Conservation (phyloP, 2,888 invertebrate species). For the Opisthograptis luteolata region DNA sequence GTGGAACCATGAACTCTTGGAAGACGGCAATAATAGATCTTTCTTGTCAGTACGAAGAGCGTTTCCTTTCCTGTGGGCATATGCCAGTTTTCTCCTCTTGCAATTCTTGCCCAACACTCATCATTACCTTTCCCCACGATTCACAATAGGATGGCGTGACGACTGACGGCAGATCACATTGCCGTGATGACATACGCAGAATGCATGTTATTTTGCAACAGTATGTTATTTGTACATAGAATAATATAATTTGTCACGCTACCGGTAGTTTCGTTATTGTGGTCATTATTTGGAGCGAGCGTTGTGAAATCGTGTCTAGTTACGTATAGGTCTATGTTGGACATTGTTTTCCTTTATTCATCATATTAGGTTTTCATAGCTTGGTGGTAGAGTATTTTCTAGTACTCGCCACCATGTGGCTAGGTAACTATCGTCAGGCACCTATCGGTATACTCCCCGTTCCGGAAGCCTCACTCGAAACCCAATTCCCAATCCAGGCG, state of each 20-base stretch:
- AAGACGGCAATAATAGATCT: not conserved
- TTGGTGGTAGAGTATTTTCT: no score
- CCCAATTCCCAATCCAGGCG: no score
- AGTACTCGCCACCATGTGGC: no score
- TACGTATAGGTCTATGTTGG: no score
- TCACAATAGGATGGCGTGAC: constrained; percentile 49
- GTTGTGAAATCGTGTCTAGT: constrained; percentile 12
- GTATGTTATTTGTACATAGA: constrained; percentile 31
- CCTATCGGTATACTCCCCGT: no score
- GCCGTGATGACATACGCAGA: constrained; percentile 39
- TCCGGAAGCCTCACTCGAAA: no score
- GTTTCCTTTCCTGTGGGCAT: no score
- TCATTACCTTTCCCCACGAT: constrained; percentile 1
- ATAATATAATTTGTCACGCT: constrained; percentile 45
- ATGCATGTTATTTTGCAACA: constrained; percentile 47
- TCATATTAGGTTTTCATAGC: no score
- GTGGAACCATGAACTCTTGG: no score
- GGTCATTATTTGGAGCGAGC: constrained; percentile 23
- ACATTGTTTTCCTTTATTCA: no score
- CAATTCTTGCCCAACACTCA: not conserved
- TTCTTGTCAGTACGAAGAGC: not conserved
- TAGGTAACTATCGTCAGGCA: no score
- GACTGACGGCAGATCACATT: constrained; percentile 40
- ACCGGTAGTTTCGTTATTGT: constrained; percentile 27
- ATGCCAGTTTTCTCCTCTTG: not conserved